Percentiles rank a stretch among this genome's conserved stretches.
Evolutionary conservation across 2,113 vertebrate genomes (phyloP).

Genomic region (Laticauda laticaudata): DNA sequence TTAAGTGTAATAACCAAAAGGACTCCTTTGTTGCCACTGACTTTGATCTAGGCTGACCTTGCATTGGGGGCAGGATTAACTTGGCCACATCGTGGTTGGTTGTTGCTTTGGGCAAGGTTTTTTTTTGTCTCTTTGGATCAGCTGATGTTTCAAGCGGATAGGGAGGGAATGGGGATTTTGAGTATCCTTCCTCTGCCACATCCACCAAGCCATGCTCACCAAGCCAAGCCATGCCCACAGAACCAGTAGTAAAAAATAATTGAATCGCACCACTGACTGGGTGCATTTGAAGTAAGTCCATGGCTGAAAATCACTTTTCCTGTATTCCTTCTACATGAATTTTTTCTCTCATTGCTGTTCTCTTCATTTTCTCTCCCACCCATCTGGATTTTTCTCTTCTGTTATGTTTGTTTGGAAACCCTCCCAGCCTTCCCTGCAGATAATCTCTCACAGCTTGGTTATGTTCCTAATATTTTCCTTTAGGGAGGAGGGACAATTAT

Average conservation of each 20-base stretch:
- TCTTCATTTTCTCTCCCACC: background rate
- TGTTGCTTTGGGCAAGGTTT: background rate
- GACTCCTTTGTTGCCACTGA: background rate
- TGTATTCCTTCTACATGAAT: background rate
- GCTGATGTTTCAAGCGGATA: background rate
- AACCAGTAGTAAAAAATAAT: too few relatives aligned
- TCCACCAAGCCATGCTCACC: too few relatives aligned
- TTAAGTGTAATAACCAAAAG: background rate
- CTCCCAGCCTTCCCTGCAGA: background rate
- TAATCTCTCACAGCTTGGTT: background rate
- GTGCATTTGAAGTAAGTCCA: background rate
- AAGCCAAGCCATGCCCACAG: too few relatives aligned
- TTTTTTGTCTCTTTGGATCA: background rate
- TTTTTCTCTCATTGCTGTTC: background rate
- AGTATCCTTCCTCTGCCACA: too few relatives aligned
- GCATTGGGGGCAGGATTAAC: background rate
- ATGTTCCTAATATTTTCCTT: background rate
- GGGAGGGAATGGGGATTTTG: too few relatives aligned
- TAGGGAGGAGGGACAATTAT: background rate
- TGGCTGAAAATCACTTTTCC: background rate
- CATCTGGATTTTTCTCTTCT: background rate
- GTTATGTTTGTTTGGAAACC: background rate
- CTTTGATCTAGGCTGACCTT: background rate
- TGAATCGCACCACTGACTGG: too few relatives aligned
- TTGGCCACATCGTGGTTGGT: background rate